A percentile compares a stretch with the other conserved stretches of the same genome.
These are phyloP conservation scores for Cephus sareptanus DNA, from an alignment of 2,888 invertebrate genomes.

Conservation along the genomic window DNA sequence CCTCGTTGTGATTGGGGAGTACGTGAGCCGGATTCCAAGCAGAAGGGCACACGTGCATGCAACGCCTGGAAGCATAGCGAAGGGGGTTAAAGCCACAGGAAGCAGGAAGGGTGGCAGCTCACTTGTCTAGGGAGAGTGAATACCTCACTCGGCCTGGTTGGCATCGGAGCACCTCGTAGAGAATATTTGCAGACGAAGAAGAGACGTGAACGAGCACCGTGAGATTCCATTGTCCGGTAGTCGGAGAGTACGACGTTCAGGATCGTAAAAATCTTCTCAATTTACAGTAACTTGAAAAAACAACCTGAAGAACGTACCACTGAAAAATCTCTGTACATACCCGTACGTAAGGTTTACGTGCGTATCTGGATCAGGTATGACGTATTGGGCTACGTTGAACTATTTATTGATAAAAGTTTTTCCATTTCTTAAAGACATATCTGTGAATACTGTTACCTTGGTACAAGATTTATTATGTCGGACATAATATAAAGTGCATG, in stretches of 20 bases:
- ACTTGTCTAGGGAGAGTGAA: constrained; percentile 1
- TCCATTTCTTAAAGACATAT: background rate
- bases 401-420: background rate
- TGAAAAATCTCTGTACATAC: background rate
- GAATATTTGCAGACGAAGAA: constrained; percentile 2
- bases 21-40: constrained; percentile 41
- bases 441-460: background rate
- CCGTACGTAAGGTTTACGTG: background rate
- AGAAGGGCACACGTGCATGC: constrained; percentile 40
- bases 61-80: constrained; percentile 16
- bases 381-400: background rate
- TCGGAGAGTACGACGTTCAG: background rate
- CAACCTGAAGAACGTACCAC: background rate
- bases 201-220: background rate
- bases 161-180: background rate
- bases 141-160: background rate
- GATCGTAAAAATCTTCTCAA: background rate
- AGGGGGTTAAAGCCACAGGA: constrained; percentile 3
- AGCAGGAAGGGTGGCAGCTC: constrained; percentile 4
- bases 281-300: background rate
- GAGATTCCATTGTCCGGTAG: background rate
- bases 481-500: background rate
- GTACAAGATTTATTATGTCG: background rate
- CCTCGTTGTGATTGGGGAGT: constrained; percentile 43
- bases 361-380: background rate